Percentiles rank a stretch among this genome's conserved stretches.
These are phyloP conservation scores for Crossaster papposus DNA, from an alignment of 53 echinoderm and acorn worm species.

Conservation along the genomic window DNA sequence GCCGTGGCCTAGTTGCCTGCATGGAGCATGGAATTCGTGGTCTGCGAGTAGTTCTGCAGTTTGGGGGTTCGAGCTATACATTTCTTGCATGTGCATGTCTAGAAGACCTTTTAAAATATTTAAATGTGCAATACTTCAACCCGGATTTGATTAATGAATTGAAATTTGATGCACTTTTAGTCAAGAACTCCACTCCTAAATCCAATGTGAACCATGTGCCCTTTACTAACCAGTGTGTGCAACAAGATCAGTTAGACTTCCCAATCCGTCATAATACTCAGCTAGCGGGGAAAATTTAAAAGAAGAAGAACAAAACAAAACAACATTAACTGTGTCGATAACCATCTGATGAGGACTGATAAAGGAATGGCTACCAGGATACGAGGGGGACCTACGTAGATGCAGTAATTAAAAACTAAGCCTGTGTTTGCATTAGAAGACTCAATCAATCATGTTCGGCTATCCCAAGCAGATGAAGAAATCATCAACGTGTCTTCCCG, in stretches of 20 bases:
- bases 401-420: slow-evolving; percentile 35
- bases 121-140: neutral
- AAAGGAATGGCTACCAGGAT: slow-evolving; percentile 11
- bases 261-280: neutral
- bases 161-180: neutral
- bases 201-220: neutral
- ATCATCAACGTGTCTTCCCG: slow-evolving; percentile 6
- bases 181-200: neutral
- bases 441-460: slow-evolving; percentile 24
- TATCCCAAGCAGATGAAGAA: neutral
- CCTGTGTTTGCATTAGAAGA: slow-evolving; percentile 2
- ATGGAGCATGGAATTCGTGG: too few species aligned
- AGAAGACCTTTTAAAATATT: neutral
- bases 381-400: neutral
- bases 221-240: neutral
- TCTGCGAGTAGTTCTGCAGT: too few species aligned
- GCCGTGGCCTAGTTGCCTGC: too few species aligned
- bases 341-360: slow-evolving; percentile 19
- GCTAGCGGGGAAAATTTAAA: neutral
- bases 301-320: neutral
- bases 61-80: too few species aligned
- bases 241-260: neutral
- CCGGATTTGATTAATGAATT: neutral
- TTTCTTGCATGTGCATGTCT: too few species aligned
- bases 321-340: neutral